Evolutionary conservation across 64 coral and sea anemone genomes (phyloP).

Genomic region (Actinia equina): DNA sequence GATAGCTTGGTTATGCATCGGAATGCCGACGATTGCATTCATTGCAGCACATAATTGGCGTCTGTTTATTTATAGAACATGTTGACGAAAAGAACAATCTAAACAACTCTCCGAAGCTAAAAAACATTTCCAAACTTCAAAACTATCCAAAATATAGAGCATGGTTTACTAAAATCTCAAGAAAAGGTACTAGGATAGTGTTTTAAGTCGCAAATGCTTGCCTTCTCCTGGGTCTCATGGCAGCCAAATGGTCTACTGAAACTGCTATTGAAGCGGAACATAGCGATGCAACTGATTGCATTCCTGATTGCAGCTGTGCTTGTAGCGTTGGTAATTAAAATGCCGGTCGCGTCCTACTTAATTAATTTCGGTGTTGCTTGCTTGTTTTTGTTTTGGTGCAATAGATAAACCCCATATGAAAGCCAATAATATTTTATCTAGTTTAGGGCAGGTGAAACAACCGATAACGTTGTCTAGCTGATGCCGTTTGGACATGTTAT

Average conservation of each 20-base stretch:
- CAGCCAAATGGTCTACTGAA: slow-evolving; percentile 7
- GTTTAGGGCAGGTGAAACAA: too few species aligned
- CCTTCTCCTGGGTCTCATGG: not conserved
- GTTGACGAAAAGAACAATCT: not conserved
- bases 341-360: slow-evolving; percentile 6
- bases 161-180: not conserved
- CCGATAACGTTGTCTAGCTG: not conserved
- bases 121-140: not conserved
- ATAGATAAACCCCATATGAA: too few species aligned
- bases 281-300: slow-evolving; percentile 10
- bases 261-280: not conserved
- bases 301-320: not conserved
- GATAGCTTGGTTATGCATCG: not conserved
- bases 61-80: slow-evolving; percentile 15
- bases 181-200: not conserved
- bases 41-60: not conserved
- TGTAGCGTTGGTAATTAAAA: not conserved
- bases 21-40: not conserved
- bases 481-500: not conserved
- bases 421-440: too few species aligned
- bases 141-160: not conserved
- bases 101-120: not conserved
- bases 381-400: not conserved
- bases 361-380: not conserved
- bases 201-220: not conserved